phyloP scores from a whole-genome alignment of 2,888 invertebrate genomes.

The Melieria omissa region DNA sequence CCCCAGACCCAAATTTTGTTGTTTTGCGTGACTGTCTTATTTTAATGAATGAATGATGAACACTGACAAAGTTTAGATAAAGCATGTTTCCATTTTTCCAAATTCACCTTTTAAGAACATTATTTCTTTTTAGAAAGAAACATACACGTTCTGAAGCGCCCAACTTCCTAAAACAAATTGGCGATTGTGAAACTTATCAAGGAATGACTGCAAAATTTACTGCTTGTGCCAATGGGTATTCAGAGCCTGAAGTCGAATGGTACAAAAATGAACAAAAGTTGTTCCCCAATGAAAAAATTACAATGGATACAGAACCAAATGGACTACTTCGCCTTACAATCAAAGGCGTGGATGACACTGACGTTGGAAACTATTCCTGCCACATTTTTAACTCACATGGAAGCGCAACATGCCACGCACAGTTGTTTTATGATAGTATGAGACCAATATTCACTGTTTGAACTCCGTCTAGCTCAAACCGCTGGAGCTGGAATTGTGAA shows the following conservation, averaged over 20 bases:
- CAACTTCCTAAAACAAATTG: slow-evolving; percentile 88
- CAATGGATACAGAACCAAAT: slow-evolving; percentile 79
- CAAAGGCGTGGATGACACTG: slow-evolving; percentile 79
- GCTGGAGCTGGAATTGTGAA: too few species aligned
- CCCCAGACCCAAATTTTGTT: too few species aligned
- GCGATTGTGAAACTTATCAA: slow-evolving; percentile 86
- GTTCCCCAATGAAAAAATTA: slow-evolving; percentile 84
- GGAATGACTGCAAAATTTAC: slow-evolving; percentile 93
- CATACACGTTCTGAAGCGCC: slow-evolving; percentile 84
- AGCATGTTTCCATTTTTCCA: neutral
- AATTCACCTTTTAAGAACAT: slow-evolving; percentile 1
- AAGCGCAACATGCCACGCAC: slow-evolving; percentile 82
- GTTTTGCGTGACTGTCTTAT: too few species aligned
- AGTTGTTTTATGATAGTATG: slow-evolving; percentile 80
- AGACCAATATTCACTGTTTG: too few species aligned
- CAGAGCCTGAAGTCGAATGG: slow-evolving; percentile 90
- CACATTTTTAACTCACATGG: slow-evolving; percentile 87
- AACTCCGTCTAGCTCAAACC: too few species aligned
- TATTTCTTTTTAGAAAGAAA: slow-evolving; percentile 71
- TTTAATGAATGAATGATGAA: too few species aligned
- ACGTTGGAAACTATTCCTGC: slow-evolving; percentile 87
- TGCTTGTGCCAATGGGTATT: slow-evolving; percentile 88
- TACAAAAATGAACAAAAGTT: slow-evolving; percentile 82
- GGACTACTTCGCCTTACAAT: slow-evolving; percentile 84
- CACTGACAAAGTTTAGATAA: too few species aligned